Evolutionary conservation across 2,113 vertebrate species (phyloP).

Genomic region (Chloropsis cyanopogon): DNA sequence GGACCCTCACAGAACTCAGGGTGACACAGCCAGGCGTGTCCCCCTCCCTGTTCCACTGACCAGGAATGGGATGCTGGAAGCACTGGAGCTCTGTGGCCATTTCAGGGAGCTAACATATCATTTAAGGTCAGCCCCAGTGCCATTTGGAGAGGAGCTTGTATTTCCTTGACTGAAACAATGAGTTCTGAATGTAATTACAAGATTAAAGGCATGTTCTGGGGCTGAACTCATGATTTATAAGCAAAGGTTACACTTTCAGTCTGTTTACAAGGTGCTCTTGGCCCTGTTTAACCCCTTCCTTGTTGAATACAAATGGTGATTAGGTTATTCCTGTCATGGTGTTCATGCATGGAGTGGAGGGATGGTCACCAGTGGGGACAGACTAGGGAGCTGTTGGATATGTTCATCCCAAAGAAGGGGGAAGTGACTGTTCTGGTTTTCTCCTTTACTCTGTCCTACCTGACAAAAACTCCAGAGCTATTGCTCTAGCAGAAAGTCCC

Average conservation of each 20-base stretch:
- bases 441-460: neutral
- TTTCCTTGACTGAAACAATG: constrained; percentile 74
- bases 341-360: neutral
- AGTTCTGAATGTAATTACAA: constrained; percentile 74
- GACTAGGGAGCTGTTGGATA: neutral
- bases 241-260: constrained; percentile 68
- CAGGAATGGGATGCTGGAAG: neutral
- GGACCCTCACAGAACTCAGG: neutral
- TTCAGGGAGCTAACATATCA: constrained; percentile 62
- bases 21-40: accelerated
- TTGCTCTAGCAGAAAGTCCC: neutral
- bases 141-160: constrained; percentile 70
- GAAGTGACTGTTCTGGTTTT: neutral
- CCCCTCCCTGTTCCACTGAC: neutral
- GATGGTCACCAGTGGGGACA: neutral
- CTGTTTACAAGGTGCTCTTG: constrained; percentile 54
- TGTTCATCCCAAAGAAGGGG: neutral
- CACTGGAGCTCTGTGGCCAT: neutral
- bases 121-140: constrained; percentile 68
- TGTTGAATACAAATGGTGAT: neutral
- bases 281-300: constrained; percentile 23
- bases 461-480: neutral
- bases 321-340: neutral
- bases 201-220: constrained; percentile 68
- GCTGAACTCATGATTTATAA: constrained; percentile 61